Conservation (phyloP, 92 coral and sea anemone genomes). For the Palythoa caribaeorum region DNA sequence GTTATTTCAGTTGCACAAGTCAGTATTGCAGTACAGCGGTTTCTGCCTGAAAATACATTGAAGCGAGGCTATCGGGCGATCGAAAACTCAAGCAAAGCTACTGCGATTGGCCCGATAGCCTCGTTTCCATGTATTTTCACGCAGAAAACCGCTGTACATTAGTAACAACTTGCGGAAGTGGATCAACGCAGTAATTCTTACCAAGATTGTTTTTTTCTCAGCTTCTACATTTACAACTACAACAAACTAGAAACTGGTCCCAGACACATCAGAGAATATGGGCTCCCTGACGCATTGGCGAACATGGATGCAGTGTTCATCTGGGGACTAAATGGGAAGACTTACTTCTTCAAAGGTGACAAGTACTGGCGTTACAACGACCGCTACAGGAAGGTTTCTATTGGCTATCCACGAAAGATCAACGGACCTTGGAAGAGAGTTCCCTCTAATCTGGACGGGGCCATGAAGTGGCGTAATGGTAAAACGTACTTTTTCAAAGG, state of each 20-base stretch:
- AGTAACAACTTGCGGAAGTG: no score
- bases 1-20: no score
- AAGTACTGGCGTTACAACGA: conserved; percentile 61
- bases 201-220: conserved; percentile 11
- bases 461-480: conserved; percentile 86
- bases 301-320: conserved; percentile 78
- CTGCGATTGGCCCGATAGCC: no score
- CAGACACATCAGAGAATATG: conserved; percentile 48
- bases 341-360: conserved; percentile 74
- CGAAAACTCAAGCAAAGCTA: no score
- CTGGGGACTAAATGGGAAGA: conserved; percentile 82
- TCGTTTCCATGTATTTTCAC: no score
- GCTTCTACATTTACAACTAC: conserved; percentile 64
- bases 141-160: no score
- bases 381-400: conserved; percentile 50
- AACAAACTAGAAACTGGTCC: conserved; percentile 45
- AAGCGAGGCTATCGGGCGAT: no score
- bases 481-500: conserved; percentile 82
- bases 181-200: no score
- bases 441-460: conserved; percentile 73
- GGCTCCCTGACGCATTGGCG: conserved; percentile 65
- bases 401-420: conserved; percentile 74
- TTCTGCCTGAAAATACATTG: no score
- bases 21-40: no score
- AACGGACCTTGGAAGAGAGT: conserved; percentile 71